Conservation (phyloP, 2,797 vertebrate species). For the Lagodon rhomboides region DNA sequence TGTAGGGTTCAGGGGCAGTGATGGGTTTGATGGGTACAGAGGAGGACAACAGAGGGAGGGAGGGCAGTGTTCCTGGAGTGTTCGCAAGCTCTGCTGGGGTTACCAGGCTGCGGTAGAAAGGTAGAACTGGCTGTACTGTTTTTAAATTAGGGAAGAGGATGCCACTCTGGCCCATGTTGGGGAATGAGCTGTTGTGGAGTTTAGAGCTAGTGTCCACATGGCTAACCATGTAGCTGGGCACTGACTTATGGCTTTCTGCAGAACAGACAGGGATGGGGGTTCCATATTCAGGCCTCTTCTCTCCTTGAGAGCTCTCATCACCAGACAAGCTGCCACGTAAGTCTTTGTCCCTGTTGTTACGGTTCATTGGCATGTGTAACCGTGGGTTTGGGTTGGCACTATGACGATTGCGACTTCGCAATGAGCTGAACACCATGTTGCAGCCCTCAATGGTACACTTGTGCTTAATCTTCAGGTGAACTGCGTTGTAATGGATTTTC, state of each 20-base stretch:
- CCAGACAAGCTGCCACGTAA: conserved; percentile 86
- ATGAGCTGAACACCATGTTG: conserved; percentile 98
- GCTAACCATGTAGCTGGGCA: conserved; percentile 86
- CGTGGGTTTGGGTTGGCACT: conserved; percentile 98
- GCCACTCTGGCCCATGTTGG: conserved; percentile 89
- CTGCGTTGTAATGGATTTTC: conserved; percentile 99
- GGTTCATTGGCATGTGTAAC: conserved; percentile 98
- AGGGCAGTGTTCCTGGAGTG: conserved; percentile 92
- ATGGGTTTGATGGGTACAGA: conserved; percentile 89
- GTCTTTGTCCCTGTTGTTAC: conserved; percentile 97
- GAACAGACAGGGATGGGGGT: conserved; percentile 76
- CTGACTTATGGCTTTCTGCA: conserved; percentile 84
- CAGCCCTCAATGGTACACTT: conserved; percentile 98
- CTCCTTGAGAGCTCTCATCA: conserved; percentile 82
- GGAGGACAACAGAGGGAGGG: conserved; percentile 92
- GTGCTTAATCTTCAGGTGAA: conserved; percentile 99
- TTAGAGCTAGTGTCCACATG: conserved; percentile 86
- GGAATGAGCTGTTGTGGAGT: conserved; percentile 85
- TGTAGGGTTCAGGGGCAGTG: conserved; percentile 77
- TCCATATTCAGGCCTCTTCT: conserved; percentile 84
- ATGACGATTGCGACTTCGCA: conserved; percentile 97
- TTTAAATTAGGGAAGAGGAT: conserved; percentile 96
- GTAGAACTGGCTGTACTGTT: conserved; percentile 97
- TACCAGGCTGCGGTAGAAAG: conserved; percentile 95
- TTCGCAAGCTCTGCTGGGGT: conserved; percentile 95